A percentile compares a stretch with the other conserved stretches of the same genome.
Evolutionary conservation across 2,797 vertebrate species (phyloP).

Genomic region (Uromys caudimaculatus): DNA sequence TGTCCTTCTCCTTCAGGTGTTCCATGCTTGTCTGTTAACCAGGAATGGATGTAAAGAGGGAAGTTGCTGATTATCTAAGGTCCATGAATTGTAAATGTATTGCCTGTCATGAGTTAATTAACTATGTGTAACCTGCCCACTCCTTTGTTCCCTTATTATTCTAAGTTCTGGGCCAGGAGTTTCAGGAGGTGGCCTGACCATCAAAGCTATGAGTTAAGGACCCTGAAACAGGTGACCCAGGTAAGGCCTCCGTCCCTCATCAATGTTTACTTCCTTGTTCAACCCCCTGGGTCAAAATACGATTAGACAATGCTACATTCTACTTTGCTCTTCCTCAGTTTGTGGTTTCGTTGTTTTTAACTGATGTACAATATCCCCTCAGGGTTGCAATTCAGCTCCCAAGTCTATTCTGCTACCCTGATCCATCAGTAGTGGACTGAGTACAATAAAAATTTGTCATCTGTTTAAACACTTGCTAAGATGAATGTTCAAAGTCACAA

Average conservation of each 20-base stretch:
- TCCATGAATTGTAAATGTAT: not conserved
- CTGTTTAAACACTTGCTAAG: not conserved
- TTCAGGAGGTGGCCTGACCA: not conserved
- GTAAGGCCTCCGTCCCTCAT: not conserved
- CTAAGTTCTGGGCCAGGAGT: not conserved
- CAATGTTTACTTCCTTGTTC: not conserved
- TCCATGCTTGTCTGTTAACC: not conserved
- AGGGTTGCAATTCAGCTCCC: not conserved
- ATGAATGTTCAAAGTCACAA: not conserved
- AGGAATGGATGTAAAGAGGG: not conserved
- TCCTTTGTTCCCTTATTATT: not conserved
- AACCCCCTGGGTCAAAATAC: not conserved
- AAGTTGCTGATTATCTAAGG: not conserved
- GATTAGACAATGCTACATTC: not conserved
- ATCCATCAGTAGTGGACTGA: not conserved
- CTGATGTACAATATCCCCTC: not conserved
- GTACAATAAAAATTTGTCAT: not conserved
- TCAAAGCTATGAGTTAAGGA: not conserved
- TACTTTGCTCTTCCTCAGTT: not conserved
- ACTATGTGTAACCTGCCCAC: not conserved
- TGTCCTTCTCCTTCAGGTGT: not conserved
- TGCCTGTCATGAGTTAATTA: not conserved
- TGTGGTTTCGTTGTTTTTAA: not conserved
- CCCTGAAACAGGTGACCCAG: not conserved
- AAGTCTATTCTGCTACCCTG: not conserved